Conservation (phyloP, 2,113 vertebrate species). For the Tonatia bakeri region DNA sequence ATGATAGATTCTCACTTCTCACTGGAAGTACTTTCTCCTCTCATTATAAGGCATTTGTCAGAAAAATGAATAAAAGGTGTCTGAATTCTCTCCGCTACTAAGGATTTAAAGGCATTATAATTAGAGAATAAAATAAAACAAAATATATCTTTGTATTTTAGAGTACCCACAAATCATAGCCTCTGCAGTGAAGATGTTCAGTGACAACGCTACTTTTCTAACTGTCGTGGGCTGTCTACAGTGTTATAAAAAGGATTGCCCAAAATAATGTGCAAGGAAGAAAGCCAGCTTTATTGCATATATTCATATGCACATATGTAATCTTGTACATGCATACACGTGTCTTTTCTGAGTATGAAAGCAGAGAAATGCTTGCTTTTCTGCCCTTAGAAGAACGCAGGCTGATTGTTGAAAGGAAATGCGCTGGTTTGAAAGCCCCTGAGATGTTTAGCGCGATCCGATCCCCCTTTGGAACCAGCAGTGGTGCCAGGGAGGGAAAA, state of each 20-base stretch:
- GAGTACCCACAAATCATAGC: conserved; percentile 22
- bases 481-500: background rate
- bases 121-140: conserved; percentile 41
- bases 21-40: background rate
- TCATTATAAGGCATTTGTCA: background rate
- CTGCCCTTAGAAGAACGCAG: background rate
- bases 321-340: background rate
- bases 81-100: background rate
- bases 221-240: background rate
- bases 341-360: background rate
- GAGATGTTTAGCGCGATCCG: background rate
- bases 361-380: background rate
- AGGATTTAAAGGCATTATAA: conserved; percentile 31
- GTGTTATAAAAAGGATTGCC: background rate
- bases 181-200: background rate
- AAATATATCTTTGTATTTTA: conserved; percentile 25
- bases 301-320: background rate
- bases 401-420: background rate
- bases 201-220: background rate
- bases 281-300: background rate
- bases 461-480: fast-evolving
- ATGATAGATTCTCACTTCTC: background rate
- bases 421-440: fast-evolving
- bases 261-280: background rate
- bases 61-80: background rate